A percentile compares a stretch with the other conserved stretches of the same genome.
These are phyloP conservation scores for Vanacampus margaritifer DNA, from an alignment of 2,113 vertebrate genomes.

Conservation along the genomic window DNA sequence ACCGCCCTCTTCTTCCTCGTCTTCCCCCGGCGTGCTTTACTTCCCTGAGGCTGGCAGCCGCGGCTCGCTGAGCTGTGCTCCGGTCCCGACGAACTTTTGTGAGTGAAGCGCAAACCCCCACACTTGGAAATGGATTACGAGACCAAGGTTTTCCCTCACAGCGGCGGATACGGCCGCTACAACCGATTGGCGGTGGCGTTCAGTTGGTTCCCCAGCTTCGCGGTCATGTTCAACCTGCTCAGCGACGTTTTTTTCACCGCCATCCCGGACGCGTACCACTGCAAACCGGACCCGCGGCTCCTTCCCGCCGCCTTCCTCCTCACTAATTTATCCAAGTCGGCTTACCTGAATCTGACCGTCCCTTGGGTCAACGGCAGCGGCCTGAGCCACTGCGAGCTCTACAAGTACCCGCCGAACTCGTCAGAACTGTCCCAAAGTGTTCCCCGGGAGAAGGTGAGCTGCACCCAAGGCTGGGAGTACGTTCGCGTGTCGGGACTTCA, in stretches of 20 bases:
- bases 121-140: conserved; percentile 72
- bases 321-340: conserved; percentile 61
- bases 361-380: conserved; percentile 67
- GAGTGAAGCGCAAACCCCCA: background rate
- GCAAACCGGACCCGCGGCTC: conserved; percentile 69
- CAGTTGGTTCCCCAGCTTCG: conserved; percentile 76
- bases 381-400: conserved; percentile 68
- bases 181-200: conserved; percentile 68
- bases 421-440: conserved; percentile 36
- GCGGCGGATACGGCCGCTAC: conserved; percentile 74
- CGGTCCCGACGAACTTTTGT: background rate
- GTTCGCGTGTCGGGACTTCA: conserved; percentile 68
- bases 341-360: conserved; percentile 69
- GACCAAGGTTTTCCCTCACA: conserved; percentile 50
- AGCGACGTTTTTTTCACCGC: conserved; percentile 70
- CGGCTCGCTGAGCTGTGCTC: background rate
- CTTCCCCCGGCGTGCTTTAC: background rate
- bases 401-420: conserved; percentile 61
- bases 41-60: background rate
- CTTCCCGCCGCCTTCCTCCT: conserved; percentile 67
- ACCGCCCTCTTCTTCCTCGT: background rate
- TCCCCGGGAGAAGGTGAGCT: conserved; percentile 59
- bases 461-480: conserved; percentile 78
- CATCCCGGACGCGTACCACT: conserved; percentile 71
- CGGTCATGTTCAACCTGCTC: conserved; percentile 71